A percentile compares a stretch with the other conserved stretches of the same genome.
phyloP scores from a whole-genome alignment of 1,140 invertebrate species.

The Megalonaias nervosa region DNA sequence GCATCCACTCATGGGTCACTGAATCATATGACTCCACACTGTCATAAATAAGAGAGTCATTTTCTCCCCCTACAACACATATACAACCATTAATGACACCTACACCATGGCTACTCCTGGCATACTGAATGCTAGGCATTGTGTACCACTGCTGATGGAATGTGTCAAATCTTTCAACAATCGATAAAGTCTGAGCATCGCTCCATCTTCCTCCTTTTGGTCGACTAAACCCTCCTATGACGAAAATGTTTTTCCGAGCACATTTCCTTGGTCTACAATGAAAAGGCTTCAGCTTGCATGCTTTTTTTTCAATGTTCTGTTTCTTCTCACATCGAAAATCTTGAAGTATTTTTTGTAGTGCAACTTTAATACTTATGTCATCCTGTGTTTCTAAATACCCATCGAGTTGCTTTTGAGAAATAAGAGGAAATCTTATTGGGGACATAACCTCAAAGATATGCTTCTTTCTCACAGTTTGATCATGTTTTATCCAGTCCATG shows the following conservation, averaged over 20 bases:
- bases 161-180: constrained; percentile 53
- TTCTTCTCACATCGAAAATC: constrained; percentile 19
- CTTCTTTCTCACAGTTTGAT: constrained; percentile 34
- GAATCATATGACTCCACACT: constrained; percentile 90
- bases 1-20: constrained; percentile 75
- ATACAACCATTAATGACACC: constrained; percentile 46
- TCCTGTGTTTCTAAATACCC: constrained; percentile 36
- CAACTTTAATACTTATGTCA: constrained; percentile 45
- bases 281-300: constrained; percentile 17
- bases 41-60: constrained; percentile 85
- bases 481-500: constrained; percentile 51
- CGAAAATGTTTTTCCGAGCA: constrained; percentile 74
- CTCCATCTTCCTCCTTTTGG: constrained; percentile 70
- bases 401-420: constrained; percentile 44
- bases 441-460: constrained; percentile 50
- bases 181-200: constrained; percentile 45
- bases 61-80: constrained; percentile 74
- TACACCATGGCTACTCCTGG: constrained; percentile 51
- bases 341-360: constrained; percentile 37
- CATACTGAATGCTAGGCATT: constrained; percentile 33
- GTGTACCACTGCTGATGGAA: constrained; percentile 49
- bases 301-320: not conserved
- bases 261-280: constrained; percentile 43
- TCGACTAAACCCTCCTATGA: constrained; percentile 54
- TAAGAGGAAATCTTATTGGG: constrained; percentile 50